Evolutionary conservation across 2,113 vertebrate genomes (phyloP).

Genomic region (Colaptes auratus): DNA sequence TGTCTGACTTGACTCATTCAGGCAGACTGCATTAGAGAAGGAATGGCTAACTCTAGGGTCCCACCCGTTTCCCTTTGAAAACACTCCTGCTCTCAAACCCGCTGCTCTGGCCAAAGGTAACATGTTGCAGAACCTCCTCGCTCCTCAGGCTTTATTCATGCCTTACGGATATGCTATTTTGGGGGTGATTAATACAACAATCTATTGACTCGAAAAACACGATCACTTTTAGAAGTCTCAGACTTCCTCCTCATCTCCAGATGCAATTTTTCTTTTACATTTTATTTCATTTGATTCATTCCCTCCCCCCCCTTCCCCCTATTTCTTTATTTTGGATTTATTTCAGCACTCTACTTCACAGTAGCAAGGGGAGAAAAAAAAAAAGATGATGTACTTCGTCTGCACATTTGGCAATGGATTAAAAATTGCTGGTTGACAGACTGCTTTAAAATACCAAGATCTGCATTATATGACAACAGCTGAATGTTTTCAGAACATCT

Average conservation of each 20-base stretch:
- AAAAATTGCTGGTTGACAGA: constrained; percentile 75
- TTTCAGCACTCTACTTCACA: constrained; percentile 85
- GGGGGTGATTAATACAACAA: constrained; percentile 84
- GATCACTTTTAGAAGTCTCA: constrained; percentile 84
- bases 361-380: constrained; percentile 73
- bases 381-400: constrained; percentile 78
- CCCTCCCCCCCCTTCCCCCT: no score
- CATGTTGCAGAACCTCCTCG: constrained; percentile 74
- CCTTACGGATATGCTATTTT: constrained; percentile 71
- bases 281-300: constrained; percentile 78
- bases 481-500: constrained; percentile 77
- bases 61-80: constrained; percentile 75
- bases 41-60: constrained; percentile 79
- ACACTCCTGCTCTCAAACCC: constrained; percentile 68
- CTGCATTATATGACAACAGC: constrained; percentile 72
- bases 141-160: constrained; percentile 72
- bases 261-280: constrained; percentile 88
- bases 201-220: constrained; percentile 88
- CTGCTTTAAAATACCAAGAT: constrained; percentile 73
- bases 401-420: constrained; percentile 80
- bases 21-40: constrained; percentile 81
- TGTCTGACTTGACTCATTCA: constrained; percentile 61
- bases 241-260: constrained; percentile 85
- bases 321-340: constrained; percentile 89
- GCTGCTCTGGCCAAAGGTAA: constrained; percentile 86